These are phyloP conservation scores for Camelus dromedarius DNA, from an alignment of 2,113 vertebrate species.

Conservation along the genomic window DNA sequence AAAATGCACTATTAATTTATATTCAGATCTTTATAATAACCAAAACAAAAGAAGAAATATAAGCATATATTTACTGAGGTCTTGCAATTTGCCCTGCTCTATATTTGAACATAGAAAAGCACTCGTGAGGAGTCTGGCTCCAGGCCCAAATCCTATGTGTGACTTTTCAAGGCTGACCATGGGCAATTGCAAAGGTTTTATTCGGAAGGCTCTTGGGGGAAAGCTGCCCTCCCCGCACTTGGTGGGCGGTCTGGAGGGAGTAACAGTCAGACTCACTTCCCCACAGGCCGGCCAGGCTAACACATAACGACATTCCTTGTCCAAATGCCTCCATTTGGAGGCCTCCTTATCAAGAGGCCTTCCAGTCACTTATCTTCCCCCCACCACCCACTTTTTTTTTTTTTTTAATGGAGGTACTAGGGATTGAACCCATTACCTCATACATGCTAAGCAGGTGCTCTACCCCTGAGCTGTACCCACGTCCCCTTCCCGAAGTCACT, in stretches of 20 bases:
- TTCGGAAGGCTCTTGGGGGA: not conserved
- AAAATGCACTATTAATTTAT: not conserved
- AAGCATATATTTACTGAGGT: not conserved
- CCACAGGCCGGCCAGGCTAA: not conserved
- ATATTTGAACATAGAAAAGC: conserved; percentile 29
- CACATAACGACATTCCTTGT: not conserved
- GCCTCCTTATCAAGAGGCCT: not conserved
- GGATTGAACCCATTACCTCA: no score
- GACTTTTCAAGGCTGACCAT: not conserved
- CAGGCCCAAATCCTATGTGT: not conserved
- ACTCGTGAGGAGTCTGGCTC: not conserved
- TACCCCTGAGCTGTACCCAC: no score
- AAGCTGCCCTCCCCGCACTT: not conserved
- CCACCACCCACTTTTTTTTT: no score
- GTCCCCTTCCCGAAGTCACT: no score
- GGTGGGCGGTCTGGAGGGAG: not conserved
- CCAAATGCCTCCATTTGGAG: not conserved
- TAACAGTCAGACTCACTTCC: not conserved
- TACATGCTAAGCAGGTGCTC: no score
- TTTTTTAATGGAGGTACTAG: no score
- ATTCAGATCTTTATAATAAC: conserved; percentile 26
- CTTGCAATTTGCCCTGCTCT: not conserved
- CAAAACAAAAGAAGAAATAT: not conserved
- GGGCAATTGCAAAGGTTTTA: not conserved
- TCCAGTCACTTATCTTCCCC: not conserved